phyloP scores from a whole-genome alignment of 2,797 vertebrate genomes.

The Discoglossus pictus region DNA sequence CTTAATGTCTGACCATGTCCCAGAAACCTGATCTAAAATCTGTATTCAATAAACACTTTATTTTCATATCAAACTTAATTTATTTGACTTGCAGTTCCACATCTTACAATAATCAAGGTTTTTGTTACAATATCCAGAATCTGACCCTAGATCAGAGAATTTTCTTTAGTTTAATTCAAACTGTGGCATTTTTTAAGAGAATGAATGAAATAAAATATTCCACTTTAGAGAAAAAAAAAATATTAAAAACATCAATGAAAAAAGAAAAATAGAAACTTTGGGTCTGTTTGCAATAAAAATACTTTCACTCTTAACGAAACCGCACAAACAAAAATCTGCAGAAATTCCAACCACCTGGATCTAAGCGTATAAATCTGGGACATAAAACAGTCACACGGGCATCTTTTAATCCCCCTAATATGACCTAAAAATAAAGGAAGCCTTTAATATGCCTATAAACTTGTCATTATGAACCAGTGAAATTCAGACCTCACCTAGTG shows the following conservation, averaged over 20 bases:
- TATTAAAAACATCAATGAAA: constrained; percentile 2
- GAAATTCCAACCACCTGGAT: constrained; percentile 27
- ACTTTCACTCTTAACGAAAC: constrained; percentile 39
- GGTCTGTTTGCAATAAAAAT: constrained; percentile 50
- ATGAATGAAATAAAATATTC: too few species aligned
- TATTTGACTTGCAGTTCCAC: too few species aligned
- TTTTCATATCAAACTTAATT: too few species aligned
- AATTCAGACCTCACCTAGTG: constrained; percentile 43
- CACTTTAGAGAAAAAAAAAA: too few species aligned
- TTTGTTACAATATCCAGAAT: too few species aligned
- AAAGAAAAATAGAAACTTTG: background rate
- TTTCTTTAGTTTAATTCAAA: too few species aligned
- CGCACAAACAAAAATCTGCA: constrained; percentile 39
- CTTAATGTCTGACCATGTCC: background rate
- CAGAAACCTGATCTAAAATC: background rate
- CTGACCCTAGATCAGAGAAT: too few species aligned
- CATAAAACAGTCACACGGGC: constrained; percentile 45
- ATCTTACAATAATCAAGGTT: too few species aligned
- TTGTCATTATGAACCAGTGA: constrained; percentile 42
- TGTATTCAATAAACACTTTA: background rate
- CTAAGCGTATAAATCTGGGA: constrained; percentile 38
- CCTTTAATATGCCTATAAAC: constrained; percentile 46
- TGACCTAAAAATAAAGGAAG: constrained; percentile 51
- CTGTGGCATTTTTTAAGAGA: too few species aligned
- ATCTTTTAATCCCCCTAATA: constrained; percentile 51